Conservation (phyloP, 2,797 vertebrate species). For the Pangasius mekongensis region DNA sequence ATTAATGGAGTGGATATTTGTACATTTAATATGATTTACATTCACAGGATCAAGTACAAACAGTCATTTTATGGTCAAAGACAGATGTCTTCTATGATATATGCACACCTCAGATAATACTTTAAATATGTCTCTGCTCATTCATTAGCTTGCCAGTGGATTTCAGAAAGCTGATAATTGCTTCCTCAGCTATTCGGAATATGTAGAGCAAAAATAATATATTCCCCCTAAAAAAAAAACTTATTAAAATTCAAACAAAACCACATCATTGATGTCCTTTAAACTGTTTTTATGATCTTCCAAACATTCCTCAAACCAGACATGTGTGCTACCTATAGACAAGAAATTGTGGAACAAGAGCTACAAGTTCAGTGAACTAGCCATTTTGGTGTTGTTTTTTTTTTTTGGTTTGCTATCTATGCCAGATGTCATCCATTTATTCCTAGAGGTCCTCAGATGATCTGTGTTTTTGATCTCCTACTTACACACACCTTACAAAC, state of each 20-base stretch:
- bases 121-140: neutral
- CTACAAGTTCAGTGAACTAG: neutral
- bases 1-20: neutral
- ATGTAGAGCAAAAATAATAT: neutral
- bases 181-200: neutral
- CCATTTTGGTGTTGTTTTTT: neutral
- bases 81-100: neutral
- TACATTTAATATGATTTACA: neutral
- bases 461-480: neutral
- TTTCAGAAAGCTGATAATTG: neutral
- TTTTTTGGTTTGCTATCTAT: neutral
- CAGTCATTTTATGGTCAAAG: neutral
- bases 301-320: conserved; percentile 14
- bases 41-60: neutral
- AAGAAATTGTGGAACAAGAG: neutral
- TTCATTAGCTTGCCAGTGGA: neutral
- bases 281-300: neutral
- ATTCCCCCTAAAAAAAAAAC: neutral
- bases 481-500: neutral
- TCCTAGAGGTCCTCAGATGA: neutral
- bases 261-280: neutral
- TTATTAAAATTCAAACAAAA: neutral
- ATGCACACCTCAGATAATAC: neutral
- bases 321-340: neutral
- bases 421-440: neutral